Percentiles rank a stretch among this genome's conserved stretches.
phyloP scores from a whole-genome alignment of 2,113 vertebrate species.

The Cyphomyrus plagiostoma region DNA sequence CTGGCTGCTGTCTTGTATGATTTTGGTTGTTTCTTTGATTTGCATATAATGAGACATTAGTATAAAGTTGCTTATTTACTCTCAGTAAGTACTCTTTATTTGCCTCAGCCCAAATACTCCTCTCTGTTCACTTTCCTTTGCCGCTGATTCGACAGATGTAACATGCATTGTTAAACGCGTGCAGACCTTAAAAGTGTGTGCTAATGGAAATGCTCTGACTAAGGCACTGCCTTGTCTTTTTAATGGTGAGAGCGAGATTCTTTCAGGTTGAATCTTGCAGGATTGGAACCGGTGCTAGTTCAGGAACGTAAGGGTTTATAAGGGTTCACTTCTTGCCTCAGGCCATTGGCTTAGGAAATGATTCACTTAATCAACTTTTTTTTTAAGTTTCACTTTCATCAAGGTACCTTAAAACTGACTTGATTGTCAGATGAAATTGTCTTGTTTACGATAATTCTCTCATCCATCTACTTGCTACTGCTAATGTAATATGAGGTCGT shows the following conservation, averaged over 20 bases:
- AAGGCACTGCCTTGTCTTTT: neutral
- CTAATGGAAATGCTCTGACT: neutral
- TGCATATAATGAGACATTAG: neutral
- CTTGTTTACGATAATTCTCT: neutral
- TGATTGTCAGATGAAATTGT: slow-evolving; percentile 5
- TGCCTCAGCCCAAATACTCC: neutral
- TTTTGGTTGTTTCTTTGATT: neutral
- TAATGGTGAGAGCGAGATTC: neutral
- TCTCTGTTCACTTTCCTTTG: neutral
- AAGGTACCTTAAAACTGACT: neutral
- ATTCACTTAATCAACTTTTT: slow-evolving; percentile 13
- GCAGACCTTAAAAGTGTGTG: neutral
- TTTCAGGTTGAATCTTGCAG: slow-evolving; percentile 24
- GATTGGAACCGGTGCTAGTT: slow-evolving; percentile 17
- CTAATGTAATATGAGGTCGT: neutral
- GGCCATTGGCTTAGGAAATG: slow-evolving; percentile 12
- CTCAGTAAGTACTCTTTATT: neutral
- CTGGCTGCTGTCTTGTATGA: neutral
- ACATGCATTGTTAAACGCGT: neutral
- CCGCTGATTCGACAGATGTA: neutral
- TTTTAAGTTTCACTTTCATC: neutral
- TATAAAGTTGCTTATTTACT: neutral
- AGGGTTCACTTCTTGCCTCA: neutral
- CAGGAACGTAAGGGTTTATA: slow-evolving; percentile 7
- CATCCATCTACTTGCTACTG: neutral